These are phyloP conservation scores for Ophioninae sp. DNA, from an alignment of 2,888 invertebrate genomes.

Conservation along the genomic window DNA sequence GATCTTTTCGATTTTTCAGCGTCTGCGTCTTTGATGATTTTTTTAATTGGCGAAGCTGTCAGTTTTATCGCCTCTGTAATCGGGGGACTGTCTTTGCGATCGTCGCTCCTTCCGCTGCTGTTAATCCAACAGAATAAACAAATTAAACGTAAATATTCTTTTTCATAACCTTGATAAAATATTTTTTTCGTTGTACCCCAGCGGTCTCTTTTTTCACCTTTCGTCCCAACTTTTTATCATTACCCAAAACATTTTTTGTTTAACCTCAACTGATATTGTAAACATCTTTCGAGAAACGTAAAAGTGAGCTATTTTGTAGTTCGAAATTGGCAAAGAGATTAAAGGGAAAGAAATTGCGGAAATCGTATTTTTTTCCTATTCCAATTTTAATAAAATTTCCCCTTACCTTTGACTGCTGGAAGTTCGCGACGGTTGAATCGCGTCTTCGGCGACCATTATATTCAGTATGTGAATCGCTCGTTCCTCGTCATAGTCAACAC, in stretches of 20 bases:
- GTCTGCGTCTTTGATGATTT: conserved; percentile 73
- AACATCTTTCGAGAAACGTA: too few relatives aligned
- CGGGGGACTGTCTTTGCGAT: conserved; percentile 77
- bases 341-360: too few relatives aligned
- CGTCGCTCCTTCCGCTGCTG: conserved; percentile 76
- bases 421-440: conserved; percentile 77
- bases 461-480: conserved; percentile 90
- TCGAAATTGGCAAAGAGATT: too few relatives aligned
- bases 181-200: background rate
- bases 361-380: too few relatives aligned
- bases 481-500: conserved; percentile 92
- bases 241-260: too few relatives aligned
- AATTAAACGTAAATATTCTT: background rate
- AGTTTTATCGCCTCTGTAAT: conserved; percentile 78
- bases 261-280: too few relatives aligned
- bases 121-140: conserved; percentile 29
- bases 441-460: conserved; percentile 87
- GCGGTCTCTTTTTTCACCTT: too few relatives aligned
- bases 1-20: conserved; percentile 78
- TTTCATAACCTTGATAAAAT: too few relatives aligned
- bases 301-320: too few relatives aligned
- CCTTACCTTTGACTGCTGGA: conserved; percentile 78
- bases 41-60: conserved; percentile 78
- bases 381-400: background rate
- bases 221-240: too few relatives aligned